These are phyloP conservation scores for Megaceryle alcyon DNA, from an alignment of 2,797 vertebrate species.

Conservation along the genomic window DNA sequence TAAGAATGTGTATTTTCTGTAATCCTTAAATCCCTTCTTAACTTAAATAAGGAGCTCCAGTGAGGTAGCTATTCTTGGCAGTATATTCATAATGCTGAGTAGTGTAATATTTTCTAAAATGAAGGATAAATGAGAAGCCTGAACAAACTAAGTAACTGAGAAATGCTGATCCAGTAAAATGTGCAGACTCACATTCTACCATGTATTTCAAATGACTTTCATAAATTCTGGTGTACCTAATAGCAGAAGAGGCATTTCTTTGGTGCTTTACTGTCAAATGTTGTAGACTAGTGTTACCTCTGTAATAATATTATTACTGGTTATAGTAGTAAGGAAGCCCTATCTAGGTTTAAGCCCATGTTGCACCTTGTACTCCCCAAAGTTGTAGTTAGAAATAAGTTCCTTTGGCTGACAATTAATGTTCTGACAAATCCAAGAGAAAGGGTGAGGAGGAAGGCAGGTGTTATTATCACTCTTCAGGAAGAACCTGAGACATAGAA, in stretches of 20 bases:
- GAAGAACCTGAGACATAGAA: background rate
- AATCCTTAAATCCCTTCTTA: constrained; percentile 59
- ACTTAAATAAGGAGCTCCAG: constrained; percentile 7
- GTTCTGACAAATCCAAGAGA: background rate
- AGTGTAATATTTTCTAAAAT: constrained; percentile 5
- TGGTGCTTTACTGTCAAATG: background rate
- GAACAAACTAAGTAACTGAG: background rate
- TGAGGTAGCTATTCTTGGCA: constrained; percentile 39
- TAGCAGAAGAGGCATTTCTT: background rate
- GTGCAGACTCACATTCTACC: background rate
- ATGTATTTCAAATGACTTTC: background rate
- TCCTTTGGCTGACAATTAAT: background rate
- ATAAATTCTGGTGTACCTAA: background rate
- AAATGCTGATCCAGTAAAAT: constrained; percentile 13
- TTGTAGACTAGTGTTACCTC: background rate
- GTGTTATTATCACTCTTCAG: background rate
- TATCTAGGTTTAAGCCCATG: background rate
- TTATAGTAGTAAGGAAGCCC: background rate
- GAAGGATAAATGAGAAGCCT: background rate
- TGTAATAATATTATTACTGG: background rate
- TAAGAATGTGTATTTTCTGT: constrained; percentile 50
- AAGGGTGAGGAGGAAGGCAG: background rate
- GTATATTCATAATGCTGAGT: background rate
- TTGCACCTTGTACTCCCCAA: background rate
- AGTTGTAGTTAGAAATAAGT: background rate